These are phyloP conservation scores for Drosophila flavopinicola DNA, from an alignment of 2,888 invertebrate species.

Conservation along the genomic window DNA sequence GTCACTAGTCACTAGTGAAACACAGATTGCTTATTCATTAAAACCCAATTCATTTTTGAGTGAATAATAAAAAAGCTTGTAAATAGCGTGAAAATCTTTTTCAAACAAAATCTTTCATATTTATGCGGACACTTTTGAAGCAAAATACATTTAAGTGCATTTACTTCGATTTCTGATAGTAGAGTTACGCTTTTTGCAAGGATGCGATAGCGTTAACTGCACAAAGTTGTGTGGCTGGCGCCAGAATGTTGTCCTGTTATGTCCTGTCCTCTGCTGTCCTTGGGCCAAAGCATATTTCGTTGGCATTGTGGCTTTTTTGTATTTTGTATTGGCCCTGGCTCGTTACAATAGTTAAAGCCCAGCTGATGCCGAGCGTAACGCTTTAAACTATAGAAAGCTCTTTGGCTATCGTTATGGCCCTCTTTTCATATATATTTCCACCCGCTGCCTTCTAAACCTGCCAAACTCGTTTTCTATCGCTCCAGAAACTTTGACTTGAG, in stretches of 20 bases:
- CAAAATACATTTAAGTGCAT: background rate
- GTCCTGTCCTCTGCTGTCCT: conserved; percentile 30
- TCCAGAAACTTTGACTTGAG: conserved; percentile 58
- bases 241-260: conserved; percentile 31
- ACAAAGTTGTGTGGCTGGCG: conserved; percentile 23
- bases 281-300: conserved; percentile 43
- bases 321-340: conserved; percentile 14
- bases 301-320: conserved; percentile 17
- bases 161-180: background rate
- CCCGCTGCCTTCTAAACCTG: background rate
- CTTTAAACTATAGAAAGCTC: conserved; percentile 59
- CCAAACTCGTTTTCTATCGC: conserved; percentile 16
- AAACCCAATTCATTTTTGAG: no score
- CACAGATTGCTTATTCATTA: no score
- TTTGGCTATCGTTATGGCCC: conserved; percentile 24
- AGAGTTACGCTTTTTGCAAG: background rate
- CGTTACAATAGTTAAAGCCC: conserved; percentile 37
- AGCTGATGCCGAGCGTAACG: conserved; percentile 50
- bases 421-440: background rate
- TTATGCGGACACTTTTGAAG: background rate
- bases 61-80: no score
- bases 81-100: no score
- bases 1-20: no score
- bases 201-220: background rate
- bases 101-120: background rate